Evolutionary conservation across 2,888 invertebrate species (phyloP), one percentile per base, ranked within the genome.

Genomic region (Drosophila heteroneura): DNA sequence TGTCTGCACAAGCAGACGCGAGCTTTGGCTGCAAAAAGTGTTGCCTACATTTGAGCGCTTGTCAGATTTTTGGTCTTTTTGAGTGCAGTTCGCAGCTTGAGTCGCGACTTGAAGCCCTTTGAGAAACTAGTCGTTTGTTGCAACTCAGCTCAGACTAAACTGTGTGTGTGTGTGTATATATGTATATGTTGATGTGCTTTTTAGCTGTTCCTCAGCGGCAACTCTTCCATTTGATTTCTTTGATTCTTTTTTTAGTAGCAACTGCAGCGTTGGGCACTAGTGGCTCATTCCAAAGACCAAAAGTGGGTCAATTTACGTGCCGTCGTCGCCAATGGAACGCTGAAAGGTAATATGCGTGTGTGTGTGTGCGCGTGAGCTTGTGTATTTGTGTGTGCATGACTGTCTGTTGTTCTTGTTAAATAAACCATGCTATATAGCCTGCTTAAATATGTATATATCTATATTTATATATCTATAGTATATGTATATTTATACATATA

Each of bases 211-310:
- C 67, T 71, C 58, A 66, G 61, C 67, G 63, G 52, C 83, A 87
- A 85, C 90, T 85, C 85, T 88, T 90, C 89, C 89, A 85, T 85
- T 90, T 85, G 85, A 85, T 85, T 85, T 88, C 90, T 83, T 90
- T 88, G 85, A 89, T 68, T 70, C 67, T 66, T 75, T 73, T 82
- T 82, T 85, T 76, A 71, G 73, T 66, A 73, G 64, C 61, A 62
- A n/a, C 33, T 47, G 35, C 69, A 35, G n/a, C 59, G 49, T 19
- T 63, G 53, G 70, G 59, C 49, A 53, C 60, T 60, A 47, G 49
- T 56, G 68, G 76, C 77, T 62, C 70, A 64, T 69, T 78, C 78
- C 83, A 76, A 74, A 76, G 81, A 74, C 73, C 71, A 88, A 90
- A 86, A 90, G 89, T 86, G 90, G 85, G 85, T 86, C 89, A 90